Percentiles rank a stretch among this genome's conserved stretches.
Evolutionary conservation across 2,888 invertebrate genomes (phyloP).

Genomic region (Boloria selene): DNA sequence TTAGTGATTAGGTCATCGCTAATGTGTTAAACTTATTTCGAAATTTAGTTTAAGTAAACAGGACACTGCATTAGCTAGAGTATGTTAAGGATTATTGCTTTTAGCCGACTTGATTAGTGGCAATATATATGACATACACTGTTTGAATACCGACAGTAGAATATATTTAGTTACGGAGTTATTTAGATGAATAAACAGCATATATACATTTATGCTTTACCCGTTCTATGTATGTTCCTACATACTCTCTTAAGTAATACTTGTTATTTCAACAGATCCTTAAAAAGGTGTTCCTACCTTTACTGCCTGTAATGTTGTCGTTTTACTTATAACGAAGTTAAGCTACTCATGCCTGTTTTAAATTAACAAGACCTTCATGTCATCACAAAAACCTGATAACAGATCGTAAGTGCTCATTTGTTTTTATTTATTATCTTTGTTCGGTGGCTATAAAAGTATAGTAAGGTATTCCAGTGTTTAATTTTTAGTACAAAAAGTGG

Average conservation of each 20-base stretch:
- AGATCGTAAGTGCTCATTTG: background rate
- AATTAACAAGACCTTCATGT: conserved; percentile 1
- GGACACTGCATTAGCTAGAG: conserved; percentile 23
- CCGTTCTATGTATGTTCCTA: conserved; percentile 11
- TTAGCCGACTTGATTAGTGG: conserved; percentile 21
- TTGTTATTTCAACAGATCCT: conserved; percentile 31
- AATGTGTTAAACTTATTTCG: conserved; percentile 17
- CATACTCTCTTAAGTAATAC: conserved; percentile 34
- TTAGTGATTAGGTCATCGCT: conserved; percentile 13
- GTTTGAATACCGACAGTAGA: conserved; percentile 23
- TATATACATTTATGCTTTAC: conserved; percentile 16
- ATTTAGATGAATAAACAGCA: conserved; percentile 21
- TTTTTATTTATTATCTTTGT: background rate
- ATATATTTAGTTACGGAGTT: conserved; percentile 32
- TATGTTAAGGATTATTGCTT: conserved; percentile 34
- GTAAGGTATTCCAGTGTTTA: too few relatives aligned
- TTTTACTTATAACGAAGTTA: background rate
- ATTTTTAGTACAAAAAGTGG: too few relatives aligned
- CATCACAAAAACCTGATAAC: background rate
- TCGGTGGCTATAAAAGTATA: too few relatives aligned
- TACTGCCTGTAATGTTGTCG: background rate
- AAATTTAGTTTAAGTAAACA: conserved; percentile 32
- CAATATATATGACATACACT: conserved; percentile 28
- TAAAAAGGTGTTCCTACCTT: conserved; percentile 15
- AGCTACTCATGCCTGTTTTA: background rate